Base-by-base conservation (phyloP, 2,797 vertebrate species). In the Crax fasciolata region DNA sequence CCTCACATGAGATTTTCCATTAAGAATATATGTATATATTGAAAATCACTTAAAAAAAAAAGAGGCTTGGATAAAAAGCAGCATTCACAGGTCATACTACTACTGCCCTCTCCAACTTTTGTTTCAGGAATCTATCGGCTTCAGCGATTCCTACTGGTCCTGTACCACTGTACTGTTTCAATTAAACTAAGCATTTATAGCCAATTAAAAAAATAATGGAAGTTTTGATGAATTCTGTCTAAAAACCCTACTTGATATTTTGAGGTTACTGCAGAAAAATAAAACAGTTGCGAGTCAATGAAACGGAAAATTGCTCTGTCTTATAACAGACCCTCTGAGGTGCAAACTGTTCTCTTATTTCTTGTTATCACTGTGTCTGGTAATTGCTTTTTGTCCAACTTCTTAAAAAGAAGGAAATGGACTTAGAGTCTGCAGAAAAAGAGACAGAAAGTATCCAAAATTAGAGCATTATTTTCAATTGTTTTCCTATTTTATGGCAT, bases 231-330 rank as follows among this genome's bases (percentile, higher is more conserved):
- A 83, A 90, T 89, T 85, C 54, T 49, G 32, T n/a, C 63, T n/a
- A 62, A 90, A 94, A 80, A 55, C 77, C 81, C 38, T 32, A 48
- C 43, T 87, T 67, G 55, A 6, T 62, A 84, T 96, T 91, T 81
- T 55, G 79, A 90, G n/a, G 82, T 91, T 93, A 95, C 65, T 72
- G 61, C 20, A 91, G 73, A 93, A 96, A 96, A 93, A 94, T 86
- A 90, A 90, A 96, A 89, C 87, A 92, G 82, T 92, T 95, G 91
- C 90, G 73, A 94, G 72, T 80, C 94, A 96, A 86, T 84, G 92
- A 97, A 94, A 91, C 88, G 71, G 94, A 95, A 96, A 97, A 97
- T 94, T 97, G 92, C 82, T 74, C 71, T 75, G 93, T 85, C 89
- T 94, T 92, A 38, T 74, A 94, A 92, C 65, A 87, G 78, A 96